A percentile compares a stretch with the other conserved stretches of the same genome.
Conservation (phyloP, 2,113 vertebrate genomes). For the Sula dactylatra region DNA sequence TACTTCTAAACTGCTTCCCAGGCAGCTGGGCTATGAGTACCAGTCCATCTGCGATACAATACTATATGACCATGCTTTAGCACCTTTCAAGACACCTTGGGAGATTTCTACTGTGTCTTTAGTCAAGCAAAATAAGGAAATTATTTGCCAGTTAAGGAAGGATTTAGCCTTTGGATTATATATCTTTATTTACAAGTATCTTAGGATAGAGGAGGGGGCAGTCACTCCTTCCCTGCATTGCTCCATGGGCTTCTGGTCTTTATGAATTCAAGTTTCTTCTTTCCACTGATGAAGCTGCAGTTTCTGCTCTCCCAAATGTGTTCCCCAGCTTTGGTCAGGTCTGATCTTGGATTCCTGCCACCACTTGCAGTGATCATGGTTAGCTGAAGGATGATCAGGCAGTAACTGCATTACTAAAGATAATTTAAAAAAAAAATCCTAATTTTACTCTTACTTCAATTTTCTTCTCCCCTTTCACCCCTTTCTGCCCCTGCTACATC, state of each 20-base stretch:
- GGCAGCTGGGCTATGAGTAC: neutral
- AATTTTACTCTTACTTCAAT: neutral
- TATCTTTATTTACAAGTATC: neutral
- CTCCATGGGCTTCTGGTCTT: neutral
- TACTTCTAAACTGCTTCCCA: neutral
- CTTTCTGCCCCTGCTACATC: neutral
- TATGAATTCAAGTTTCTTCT: neutral
- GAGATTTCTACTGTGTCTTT: neutral
- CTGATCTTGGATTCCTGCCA: neutral
- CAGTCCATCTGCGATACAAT: neutral
- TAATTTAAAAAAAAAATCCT: neutral
- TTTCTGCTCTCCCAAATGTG: neutral
- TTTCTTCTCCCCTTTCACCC: neutral
- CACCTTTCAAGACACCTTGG: neutral
- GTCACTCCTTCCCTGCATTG: neutral
- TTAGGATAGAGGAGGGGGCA: neutral
- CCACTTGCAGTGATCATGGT: neutral
- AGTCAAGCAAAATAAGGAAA: neutral
- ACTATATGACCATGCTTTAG: neutral
- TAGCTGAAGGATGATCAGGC: neutral
- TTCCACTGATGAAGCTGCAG: neutral
- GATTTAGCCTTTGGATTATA: neutral
- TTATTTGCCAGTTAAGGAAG: neutral
- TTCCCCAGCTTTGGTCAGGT: neutral
- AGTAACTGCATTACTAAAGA: neutral